Evolutionary conservation across 2,113 vertebrate genomes (phyloP).

Genomic region (Gymnobelideus leadbeateri): DNA sequence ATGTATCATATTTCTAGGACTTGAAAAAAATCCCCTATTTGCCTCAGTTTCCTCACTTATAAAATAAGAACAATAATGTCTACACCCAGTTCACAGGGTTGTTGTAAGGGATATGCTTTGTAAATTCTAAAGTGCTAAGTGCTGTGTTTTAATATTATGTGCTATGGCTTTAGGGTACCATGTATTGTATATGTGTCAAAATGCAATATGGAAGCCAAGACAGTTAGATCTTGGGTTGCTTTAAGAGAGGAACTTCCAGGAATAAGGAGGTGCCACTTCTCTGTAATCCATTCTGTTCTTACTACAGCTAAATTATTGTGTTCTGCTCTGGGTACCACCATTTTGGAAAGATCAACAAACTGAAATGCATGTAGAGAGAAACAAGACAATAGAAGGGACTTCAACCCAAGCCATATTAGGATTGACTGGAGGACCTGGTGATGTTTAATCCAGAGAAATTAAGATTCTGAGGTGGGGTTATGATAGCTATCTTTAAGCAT

Average conservation of each 20-base stretch:
- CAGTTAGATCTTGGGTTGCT: background rate
- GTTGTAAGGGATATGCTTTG: no score
- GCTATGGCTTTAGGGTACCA: no score
- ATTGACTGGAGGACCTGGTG: background rate
- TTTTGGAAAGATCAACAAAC: background rate
- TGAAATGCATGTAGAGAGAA: no score
- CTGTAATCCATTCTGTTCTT: background rate
- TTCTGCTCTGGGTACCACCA: background rate
- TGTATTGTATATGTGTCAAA: no score
- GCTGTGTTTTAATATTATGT: no score
- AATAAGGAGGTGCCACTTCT: background rate
- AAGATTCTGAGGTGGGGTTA: background rate
- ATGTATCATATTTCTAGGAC: background rate
- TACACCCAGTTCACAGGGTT: no score
- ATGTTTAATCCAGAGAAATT: background rate
- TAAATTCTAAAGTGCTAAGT: no score
- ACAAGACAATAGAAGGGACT: no score
- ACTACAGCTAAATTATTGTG: background rate
- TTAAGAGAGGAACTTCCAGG: background rate
- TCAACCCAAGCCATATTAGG: background rate
- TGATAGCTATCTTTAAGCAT: no score
- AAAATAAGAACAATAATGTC: no score
- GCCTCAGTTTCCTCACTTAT: no score
- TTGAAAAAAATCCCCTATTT: background rate
- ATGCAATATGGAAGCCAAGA: background rate